phyloP scores from a whole-genome alignment of 2,888 invertebrate genomes.

The Cabera pusaria region DNA sequence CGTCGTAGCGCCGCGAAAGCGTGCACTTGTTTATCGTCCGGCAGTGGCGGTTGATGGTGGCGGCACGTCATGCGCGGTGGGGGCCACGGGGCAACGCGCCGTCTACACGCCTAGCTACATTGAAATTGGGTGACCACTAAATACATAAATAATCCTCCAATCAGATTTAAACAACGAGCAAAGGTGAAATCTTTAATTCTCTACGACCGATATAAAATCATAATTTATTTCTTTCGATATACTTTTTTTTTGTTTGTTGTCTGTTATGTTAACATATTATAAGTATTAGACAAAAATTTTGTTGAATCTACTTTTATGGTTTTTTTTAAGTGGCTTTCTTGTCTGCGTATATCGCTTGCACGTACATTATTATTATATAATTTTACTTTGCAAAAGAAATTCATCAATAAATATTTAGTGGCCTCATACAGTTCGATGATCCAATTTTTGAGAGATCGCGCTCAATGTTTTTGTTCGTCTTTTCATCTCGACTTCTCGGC shows the following conservation, averaged over 20 bases:
- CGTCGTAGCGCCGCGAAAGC: conserved; percentile 57
- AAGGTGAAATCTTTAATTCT: conserved; percentile 27
- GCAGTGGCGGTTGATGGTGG: conserved; percentile 33
- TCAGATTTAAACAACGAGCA: conserved; percentile 23
- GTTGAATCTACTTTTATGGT: too few species aligned
- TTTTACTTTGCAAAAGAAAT: conserved; percentile 33
- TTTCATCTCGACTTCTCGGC: conserved; percentile 53
- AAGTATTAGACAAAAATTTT: conserved; percentile 22
- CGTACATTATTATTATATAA: too few species aligned
- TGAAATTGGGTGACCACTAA: conserved; percentile 48
- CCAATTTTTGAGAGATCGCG: conserved; percentile 68
- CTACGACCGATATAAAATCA: conserved; percentile 14
- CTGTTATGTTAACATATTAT: conserved; percentile 17
- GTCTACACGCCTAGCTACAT: conserved; percentile 51
- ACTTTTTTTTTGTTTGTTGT: conserved; percentile 18
- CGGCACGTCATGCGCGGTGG: conserved; percentile 55
- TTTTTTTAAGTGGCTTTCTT: too few species aligned
- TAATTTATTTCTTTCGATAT: conserved; percentile 17
- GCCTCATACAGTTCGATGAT: conserved; percentile 73
- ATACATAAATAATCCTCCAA: conserved; percentile 24
- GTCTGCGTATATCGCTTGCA: too few species aligned
- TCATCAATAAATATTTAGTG: conserved; percentile 56
- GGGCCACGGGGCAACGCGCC: conserved; percentile 60
- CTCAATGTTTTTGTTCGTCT: conserved; percentile 60
- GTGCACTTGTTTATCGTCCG: conserved; percentile 61